Conservation (phyloP, 2,797 vertebrate genomes). For the Artibeus lituratus region DNA sequence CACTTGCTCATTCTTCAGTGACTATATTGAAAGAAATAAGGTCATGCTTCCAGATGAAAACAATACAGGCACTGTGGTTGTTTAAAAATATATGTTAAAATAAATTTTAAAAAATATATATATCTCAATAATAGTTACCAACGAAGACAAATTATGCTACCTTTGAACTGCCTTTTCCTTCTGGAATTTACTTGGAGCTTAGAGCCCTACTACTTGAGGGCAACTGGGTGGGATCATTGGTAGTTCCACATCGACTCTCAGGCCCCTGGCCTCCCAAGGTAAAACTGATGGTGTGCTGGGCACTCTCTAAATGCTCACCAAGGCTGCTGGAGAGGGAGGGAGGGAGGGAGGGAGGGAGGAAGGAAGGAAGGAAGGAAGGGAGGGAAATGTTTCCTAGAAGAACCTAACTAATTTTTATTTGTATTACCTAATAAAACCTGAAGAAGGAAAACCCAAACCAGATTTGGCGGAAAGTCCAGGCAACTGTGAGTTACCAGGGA, state of each 20-base stretch:
- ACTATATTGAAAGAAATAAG: background rate
- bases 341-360: fast-evolving
- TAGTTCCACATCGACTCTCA: background rate
- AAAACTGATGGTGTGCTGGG: background rate
- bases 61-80: background rate
- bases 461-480: background rate
- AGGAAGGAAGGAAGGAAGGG: background rate
- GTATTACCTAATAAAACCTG: background rate
- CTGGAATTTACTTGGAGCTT: background rate
- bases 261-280: background rate
- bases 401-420: background rate
- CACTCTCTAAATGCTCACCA: background rate
- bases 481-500: background rate
- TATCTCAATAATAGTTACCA: background rate
- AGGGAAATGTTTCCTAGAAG: background rate
- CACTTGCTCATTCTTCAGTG: background rate
- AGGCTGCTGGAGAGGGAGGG: background rate
- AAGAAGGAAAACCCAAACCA: background rate
- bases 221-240: background rate
- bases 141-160: background rate
- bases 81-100: background rate
- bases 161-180: background rate
- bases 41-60: background rate
- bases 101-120: background rate
- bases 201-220: background rate